Conservation (phyloP, 2,888 invertebrate species). For the Cerastoderma edule region DNA sequence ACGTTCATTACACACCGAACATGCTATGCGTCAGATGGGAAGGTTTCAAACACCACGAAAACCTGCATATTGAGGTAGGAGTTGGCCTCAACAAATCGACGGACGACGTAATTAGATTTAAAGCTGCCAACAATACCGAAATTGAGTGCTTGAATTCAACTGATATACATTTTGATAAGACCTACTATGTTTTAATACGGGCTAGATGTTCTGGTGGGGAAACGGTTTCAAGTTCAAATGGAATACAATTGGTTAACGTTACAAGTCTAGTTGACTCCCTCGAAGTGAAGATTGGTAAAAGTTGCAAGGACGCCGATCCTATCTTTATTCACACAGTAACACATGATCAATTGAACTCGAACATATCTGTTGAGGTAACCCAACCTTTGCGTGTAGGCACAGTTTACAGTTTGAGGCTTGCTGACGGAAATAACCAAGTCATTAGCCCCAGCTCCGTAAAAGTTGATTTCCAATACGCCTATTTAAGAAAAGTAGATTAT, state of each 20-base stretch:
- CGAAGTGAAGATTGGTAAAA: neutral
- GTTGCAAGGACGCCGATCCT: neutral
- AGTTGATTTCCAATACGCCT: neutral
- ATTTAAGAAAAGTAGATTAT: neutral
- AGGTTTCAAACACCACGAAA: constrained; percentile 35
- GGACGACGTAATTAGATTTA: constrained; percentile 17
- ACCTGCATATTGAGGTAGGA: constrained; percentile 24
- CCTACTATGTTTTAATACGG: constrained; percentile 31
- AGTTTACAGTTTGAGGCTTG: neutral
- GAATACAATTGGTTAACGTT: constrained; percentile 37
- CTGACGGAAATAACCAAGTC: neutral
- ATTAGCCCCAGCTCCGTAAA: neutral
- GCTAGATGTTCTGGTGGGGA: constrained; percentile 42
- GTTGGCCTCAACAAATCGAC: neutral
- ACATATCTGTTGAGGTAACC: neutral
- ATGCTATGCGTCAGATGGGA: constrained; percentile 26
- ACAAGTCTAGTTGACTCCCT: constrained; percentile 17
- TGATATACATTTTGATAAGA: neutral
- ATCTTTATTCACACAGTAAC: neutral
- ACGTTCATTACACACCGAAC: constrained; percentile 25
- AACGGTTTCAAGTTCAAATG: constrained; percentile 48
- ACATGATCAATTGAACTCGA: no score
- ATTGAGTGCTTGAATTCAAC: constrained; percentile 13
- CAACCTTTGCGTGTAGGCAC: constrained; percentile 1
- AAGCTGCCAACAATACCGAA: neutral